A percentile compares a stretch with the other conserved stretches of the same genome.
Evolutionary conservation across 2,888 invertebrate species (phyloP).

Genomic region (Monopis laevigella): DNA sequence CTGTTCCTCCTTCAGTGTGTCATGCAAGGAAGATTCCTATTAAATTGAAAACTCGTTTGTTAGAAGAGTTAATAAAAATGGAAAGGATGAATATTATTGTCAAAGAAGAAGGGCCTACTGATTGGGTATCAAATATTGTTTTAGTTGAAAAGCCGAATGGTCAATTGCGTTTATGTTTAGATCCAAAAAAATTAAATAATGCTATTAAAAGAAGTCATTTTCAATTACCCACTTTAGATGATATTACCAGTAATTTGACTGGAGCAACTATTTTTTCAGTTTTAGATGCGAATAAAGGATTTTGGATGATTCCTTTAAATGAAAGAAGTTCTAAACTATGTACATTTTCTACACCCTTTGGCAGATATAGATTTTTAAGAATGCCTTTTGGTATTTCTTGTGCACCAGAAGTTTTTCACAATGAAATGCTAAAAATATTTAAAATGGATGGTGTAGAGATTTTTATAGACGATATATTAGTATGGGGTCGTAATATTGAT

Average conservation of each 20-base stretch:
- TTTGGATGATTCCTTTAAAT: constrained; percentile 4
- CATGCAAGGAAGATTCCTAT: background rate
- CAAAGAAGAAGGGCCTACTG: constrained; percentile 14
- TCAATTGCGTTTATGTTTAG: constrained; percentile 15
- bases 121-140: constrained; percentile 16
- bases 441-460: constrained; percentile 14
- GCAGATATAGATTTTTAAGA: constrained; percentile 8
- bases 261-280: constrained; percentile 16
- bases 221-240: constrained; percentile 16
- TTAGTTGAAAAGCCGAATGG: constrained; percentile 14
- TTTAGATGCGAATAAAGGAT: constrained; percentile 16
- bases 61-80: background rate
- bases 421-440: constrained; percentile 18
- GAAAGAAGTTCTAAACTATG: constrained; percentile 11
- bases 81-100: constrained; percentile 10
- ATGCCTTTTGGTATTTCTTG: constrained; percentile 7
- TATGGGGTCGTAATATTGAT: constrained; percentile 11
- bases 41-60: background rate
- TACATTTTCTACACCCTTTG: constrained; percentile 10
- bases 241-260: constrained; percentile 14
- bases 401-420: constrained; percentile 16
- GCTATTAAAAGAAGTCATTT: constrained; percentile 16
- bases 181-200: constrained; percentile 15
- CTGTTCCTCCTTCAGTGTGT: too few relatives aligned
- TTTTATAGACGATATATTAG: constrained; percentile 13